Conservation (phyloP, 30 jellyfish, hydroid and myxozoan species). For the Pelagia noctiluca region DNA sequence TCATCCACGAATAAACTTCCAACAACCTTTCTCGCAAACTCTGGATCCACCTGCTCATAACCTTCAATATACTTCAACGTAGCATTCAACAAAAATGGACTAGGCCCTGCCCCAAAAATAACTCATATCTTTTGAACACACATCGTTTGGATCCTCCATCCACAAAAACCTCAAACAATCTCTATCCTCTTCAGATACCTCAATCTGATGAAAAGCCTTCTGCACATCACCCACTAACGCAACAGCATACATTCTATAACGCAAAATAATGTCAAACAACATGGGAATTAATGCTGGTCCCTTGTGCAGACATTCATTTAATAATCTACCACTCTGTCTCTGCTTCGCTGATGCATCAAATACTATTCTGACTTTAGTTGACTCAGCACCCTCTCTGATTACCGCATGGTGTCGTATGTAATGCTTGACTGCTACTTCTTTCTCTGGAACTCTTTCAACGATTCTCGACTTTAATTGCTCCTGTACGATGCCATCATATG, state of each 20-base stretch:
- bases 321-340: neutral
- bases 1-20: constrained; percentile 32
- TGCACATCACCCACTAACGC: constrained; percentile 27
- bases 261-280: constrained; percentile 21
- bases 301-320: constrained; percentile 11
- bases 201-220: neutral
- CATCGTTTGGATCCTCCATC: neutral
- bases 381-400: constrained; percentile 8
- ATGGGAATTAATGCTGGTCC: constrained; percentile 15
- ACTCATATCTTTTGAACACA: neutral
- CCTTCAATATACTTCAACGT: constrained; percentile 15
- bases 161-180: constrained; percentile 20
- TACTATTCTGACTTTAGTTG: constrained; percentile 45
- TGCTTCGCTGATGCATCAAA: constrained; percentile 45
- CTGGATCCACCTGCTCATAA: constrained; percentile 44
- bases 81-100: constrained; percentile 20
- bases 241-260: constrained; percentile 3
- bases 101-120: neutral
- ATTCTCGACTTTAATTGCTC: constrained; percentile 4
- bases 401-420: constrained; percentile 52
- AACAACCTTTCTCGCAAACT: neutral
- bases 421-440: neutral
- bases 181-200: neutral
- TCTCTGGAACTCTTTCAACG: constrained; percentile 7
- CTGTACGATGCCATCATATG: neutral